Conservation (phyloP, 1,140 invertebrate species). For the Drosophila subpulchrella region DNA sequence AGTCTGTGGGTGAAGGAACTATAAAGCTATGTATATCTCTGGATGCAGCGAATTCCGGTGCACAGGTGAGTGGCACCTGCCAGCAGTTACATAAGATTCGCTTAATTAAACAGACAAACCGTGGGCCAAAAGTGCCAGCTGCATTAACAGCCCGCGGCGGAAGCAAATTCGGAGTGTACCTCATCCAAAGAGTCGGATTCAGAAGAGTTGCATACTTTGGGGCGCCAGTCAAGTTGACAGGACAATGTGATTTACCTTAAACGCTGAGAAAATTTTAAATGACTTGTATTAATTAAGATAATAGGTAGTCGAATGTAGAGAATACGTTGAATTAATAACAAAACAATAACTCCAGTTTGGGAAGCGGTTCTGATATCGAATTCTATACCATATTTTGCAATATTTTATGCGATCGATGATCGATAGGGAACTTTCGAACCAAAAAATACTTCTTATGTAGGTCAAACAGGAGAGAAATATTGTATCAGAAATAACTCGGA, state of each 20-base stretch:
- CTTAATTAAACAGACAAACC: slow-evolving; percentile 52
- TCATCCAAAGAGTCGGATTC: neutral
- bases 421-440: no score
- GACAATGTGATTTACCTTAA: neutral
- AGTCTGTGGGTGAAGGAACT: neutral
- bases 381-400: no score
- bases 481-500: no score
- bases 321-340: no score
- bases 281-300: no score
- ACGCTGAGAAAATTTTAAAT: neutral
- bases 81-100: slow-evolving; percentile 42
- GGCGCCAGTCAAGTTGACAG: neutral
- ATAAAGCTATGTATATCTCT: neutral
- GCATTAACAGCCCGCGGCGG: slow-evolving; percentile 49
- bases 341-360: no score
- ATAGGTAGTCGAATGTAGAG: no score
- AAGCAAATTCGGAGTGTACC: slow-evolving; percentile 23
- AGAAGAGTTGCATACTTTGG: slow-evolving; percentile 14
- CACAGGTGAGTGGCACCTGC: slow-evolving; percentile 44
- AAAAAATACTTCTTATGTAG: no score
- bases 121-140: slow-evolving; percentile 27
- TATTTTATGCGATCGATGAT: no score
- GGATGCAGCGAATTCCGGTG: slow-evolving; percentile 13
- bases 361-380: no score
- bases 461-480: no score